A percentile compares a stretch with the other conserved stretches of the same genome.
Conservation (phyloP, 2,888 invertebrate genomes). For the Drosophila greeni region DNA sequence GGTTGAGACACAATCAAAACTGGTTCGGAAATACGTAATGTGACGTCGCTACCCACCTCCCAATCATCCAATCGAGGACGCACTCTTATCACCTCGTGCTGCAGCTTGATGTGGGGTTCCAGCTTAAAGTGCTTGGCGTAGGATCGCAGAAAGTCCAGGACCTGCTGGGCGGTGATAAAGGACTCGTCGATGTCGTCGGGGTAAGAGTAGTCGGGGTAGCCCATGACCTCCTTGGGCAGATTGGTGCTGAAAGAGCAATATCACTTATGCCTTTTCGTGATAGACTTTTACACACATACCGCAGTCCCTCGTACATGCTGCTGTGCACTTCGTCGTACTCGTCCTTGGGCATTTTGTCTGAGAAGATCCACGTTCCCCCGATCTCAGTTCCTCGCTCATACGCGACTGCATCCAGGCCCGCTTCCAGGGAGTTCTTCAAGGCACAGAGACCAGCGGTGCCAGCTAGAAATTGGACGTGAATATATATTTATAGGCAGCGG, state of each 20-base stretch:
- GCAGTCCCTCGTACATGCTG: constrained; percentile 94
- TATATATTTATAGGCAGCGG: too few species aligned
- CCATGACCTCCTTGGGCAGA: constrained; percentile 96
- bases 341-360: constrained; percentile 86
- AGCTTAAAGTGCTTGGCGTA: constrained; percentile 87
- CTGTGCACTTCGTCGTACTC: constrained; percentile 91
- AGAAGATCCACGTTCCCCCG: constrained; percentile 97
- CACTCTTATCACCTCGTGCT: constrained; percentile 82
- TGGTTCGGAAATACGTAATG: constrained; percentile 33
- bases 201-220: constrained; percentile 91
- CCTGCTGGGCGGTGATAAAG: constrained; percentile 86
- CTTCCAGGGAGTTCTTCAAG: constrained; percentile 83
- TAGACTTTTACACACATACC: constrained; percentile 81
- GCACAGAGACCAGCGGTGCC: constrained; percentile 94
- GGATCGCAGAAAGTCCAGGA: constrained; percentile 85
- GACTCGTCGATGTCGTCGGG: constrained; percentile 83
- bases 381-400: constrained; percentile 87
- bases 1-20: constrained; percentile 27
- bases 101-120: constrained; percentile 82
- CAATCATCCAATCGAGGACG: constrained; percentile 81
- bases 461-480: constrained; percentile 79
- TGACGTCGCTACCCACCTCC: constrained; percentile 80
- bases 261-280: not conserved
- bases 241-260: constrained; percentile 84
- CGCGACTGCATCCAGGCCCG: constrained; percentile 82